These are phyloP conservation scores for Centropristis striata DNA, from an alignment of 2,113 vertebrate species.

Conservation along the genomic window DNA sequence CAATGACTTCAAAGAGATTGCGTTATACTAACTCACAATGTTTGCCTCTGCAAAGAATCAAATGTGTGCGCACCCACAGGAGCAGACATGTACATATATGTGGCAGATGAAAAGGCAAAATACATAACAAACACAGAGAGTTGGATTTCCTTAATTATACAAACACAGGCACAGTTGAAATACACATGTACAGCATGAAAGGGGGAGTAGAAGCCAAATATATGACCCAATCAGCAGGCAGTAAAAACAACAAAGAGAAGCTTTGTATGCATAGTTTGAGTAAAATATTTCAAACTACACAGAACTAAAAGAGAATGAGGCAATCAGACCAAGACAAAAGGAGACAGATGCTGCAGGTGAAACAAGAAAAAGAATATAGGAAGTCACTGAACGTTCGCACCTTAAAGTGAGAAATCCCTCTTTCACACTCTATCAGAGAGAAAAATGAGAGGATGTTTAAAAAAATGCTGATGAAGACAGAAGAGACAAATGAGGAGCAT, in stretches of 20 bases:
- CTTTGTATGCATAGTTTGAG: slow-evolving; percentile 20
- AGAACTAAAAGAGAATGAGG: slow-evolving; percentile 15
- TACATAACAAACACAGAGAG: slow-evolving; percentile 34
- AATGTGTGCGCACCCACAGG: slow-evolving; percentile 42
- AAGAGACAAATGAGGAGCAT: slow-evolving; percentile 67
- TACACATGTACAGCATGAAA: background rate
- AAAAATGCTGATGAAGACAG: slow-evolving; percentile 75
- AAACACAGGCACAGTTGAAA: slow-evolving; percentile 27
- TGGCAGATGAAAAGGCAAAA: slow-evolving; percentile 50
- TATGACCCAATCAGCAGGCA: background rate
- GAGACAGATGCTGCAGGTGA: slow-evolving; percentile 43
- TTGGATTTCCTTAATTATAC: slow-evolving; percentile 33
- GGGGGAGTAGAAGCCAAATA: background rate
- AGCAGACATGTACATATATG: slow-evolving; percentile 29
- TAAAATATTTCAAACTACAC: background rate
- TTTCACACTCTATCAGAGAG: slow-evolving; percentile 73
- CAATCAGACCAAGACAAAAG: slow-evolving; percentile 27
- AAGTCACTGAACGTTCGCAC: slow-evolving; percentile 48
- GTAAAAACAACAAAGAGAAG: slow-evolving; percentile 15
- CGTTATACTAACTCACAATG: slow-evolving; percentile 10
- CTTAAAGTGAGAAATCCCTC: slow-evolving; percentile 61
- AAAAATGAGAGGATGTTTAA: slow-evolving; percentile 67
- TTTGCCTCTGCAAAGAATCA: slow-evolving; percentile 37
- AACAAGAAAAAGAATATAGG: background rate
- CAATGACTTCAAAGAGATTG: slow-evolving; percentile 68